Percentiles rank a stretch among this genome's conserved stretches.
Conservation (phyloP, 2,888 invertebrate species). For the Spialia ferax region DNA sequence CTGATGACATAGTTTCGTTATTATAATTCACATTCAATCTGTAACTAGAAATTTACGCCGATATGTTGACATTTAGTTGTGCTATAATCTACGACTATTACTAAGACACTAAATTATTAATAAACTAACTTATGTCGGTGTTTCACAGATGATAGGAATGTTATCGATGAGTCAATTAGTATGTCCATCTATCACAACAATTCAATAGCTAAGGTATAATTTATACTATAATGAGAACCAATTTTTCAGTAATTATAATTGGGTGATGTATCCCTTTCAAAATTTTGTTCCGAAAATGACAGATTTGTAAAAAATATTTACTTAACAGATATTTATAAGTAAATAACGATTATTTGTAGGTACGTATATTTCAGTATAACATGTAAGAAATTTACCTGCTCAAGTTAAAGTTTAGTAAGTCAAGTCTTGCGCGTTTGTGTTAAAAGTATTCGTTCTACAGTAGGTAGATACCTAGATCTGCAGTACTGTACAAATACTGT, state of each 20-base stretch:
- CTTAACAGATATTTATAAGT: too few species aligned
- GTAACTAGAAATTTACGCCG: conserved; percentile 38
- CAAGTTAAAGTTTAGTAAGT: too few species aligned
- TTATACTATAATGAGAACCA: conserved; percentile 35
- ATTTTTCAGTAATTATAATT: conserved; percentile 37
- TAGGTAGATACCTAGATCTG: too few species aligned
- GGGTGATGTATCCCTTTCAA: too few species aligned
- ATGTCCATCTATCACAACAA: conserved; percentile 54
- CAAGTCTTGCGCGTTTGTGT: too few species aligned
- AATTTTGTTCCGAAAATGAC: too few species aligned
- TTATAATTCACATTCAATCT: conserved; percentile 33
- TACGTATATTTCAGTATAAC: too few species aligned
- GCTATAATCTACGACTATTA: conserved; percentile 38
- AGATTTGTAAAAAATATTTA: too few species aligned
- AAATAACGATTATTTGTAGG: too few species aligned
- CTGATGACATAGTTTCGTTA: conserved; percentile 39
- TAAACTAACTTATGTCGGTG: conserved; percentile 64
- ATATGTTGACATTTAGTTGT: conserved; percentile 39
- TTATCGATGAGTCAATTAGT: conserved; percentile 64
- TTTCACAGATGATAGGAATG: conserved; percentile 55
- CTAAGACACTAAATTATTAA: conserved; percentile 48
- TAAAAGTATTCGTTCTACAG: too few species aligned
- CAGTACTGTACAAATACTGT: too few species aligned
- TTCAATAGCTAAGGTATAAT: conserved; percentile 25
- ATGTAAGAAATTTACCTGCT: too few species aligned